Conservation (phyloP, 2,797 vertebrate genomes). For the Austrolebias charrua region DNA sequence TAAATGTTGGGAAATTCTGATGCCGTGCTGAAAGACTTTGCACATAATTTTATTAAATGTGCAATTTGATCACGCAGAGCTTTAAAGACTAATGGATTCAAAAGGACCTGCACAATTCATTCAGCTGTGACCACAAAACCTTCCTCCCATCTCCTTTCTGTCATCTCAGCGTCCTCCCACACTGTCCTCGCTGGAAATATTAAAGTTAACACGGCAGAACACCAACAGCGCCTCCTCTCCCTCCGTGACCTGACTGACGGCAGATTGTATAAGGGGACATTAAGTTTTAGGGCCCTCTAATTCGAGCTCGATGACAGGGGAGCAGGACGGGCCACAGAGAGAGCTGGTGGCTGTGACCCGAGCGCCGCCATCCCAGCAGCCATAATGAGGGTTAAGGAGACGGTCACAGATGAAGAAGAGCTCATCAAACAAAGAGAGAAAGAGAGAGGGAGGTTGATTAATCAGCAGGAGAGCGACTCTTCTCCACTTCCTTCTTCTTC, state of each 20-base stretch:
- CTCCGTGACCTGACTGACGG: constrained; percentile 63
- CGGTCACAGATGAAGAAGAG: constrained; percentile 69
- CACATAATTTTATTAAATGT: no score
- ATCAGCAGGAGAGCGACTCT: constrained; percentile 59
- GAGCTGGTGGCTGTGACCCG: constrained; percentile 62
- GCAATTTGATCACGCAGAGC: background rate
- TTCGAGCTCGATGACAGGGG: constrained; percentile 64
- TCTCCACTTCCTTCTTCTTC: constrained; percentile 21
- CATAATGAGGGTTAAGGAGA: constrained; percentile 80
- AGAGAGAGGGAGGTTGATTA: constrained; percentile 71
- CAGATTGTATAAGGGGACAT: constrained; percentile 76
- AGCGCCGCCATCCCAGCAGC: constrained; percentile 39
- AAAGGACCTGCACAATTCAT: constrained; percentile 4
- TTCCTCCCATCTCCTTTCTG: constrained; percentile 5
- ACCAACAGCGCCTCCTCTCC: constrained; percentile 63
- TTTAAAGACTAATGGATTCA: background rate
- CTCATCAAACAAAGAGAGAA: constrained; percentile 72
- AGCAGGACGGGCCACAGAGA: constrained; percentile 4
- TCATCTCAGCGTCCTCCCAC: constrained; percentile 9
- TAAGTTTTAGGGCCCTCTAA: constrained; percentile 80
- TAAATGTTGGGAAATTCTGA: no score
- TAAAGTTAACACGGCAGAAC: constrained; percentile 79
- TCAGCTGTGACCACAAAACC: background rate
- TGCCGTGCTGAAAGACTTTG: no score
- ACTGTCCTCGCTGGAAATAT: constrained; percentile 48